Base-by-base conservation (phyloP, 2,113 vertebrate genomes). In the Eretmochelys imbricata region DNA sequence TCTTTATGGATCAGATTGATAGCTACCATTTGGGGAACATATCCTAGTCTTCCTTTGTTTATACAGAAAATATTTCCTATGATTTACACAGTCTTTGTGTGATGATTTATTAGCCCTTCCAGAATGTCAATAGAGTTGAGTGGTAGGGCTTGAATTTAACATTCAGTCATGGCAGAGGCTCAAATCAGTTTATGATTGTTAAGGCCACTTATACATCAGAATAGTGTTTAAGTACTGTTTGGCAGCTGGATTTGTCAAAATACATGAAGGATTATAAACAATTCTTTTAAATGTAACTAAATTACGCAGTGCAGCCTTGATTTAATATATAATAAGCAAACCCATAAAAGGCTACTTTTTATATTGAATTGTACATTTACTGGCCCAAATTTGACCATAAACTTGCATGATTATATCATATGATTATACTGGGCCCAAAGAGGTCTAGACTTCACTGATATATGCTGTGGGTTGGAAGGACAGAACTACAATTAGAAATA, bases 241-340 rank as follows among this genome's bases (percentile, higher is more conserved):
- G 84, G 86, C 12, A 87, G 53, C 48, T 89, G 76, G 10, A 53
- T 88, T 89, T 94, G 13, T 82, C 75, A 48, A 89, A 69, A 50
- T 35, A 24, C 35, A 59, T 87, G 83, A 92, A 90, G 25, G 8
- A 54, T 84, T 24, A 35, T 88, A 72, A 91, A 53, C 16, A 87
- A 35, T 86, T 91, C 24, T 85, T 94, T 78, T 46, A 93, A 69
- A 78, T 3, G 4, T 1, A 69, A 90, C 29, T 54, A 92, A 93
- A 48, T 80, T 88, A 81, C 6, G 19, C 27, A 54, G 4, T 31
- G 35, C n/a, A 9, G 22, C 0, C 19, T 78, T 53, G 22, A 4
- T 16, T 88, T 91, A 89, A 76, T 25, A 78, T 50, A 38, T 29
- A 89, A 93, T 82, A 92, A 95, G 85, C 57, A 76, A 92, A 91